phyloP scores from a whole-genome alignment of 2,888 invertebrate genomes.

The Apocheima hispidaria region DNA sequence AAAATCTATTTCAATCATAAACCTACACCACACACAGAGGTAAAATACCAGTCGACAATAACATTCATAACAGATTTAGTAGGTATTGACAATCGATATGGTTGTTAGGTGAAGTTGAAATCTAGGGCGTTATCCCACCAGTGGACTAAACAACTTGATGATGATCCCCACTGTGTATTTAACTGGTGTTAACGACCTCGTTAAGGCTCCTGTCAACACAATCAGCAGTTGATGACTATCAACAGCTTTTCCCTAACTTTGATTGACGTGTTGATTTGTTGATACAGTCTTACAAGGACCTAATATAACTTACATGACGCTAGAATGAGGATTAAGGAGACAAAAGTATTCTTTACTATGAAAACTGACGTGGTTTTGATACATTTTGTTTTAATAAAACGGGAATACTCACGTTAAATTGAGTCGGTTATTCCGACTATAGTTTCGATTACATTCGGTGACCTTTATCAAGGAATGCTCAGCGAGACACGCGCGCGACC shows the following conservation, averaged over 20 bases:
- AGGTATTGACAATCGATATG: not conserved
- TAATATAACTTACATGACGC: not conserved
- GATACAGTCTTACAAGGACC: conserved; percentile 3
- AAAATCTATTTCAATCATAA: no score
- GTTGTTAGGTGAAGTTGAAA: not conserved
- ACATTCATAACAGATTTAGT: no score
- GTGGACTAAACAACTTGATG: not conserved
- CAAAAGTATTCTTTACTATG: no score
- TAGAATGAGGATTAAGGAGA: not conserved
- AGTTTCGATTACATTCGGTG: no score
- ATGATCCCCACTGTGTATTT: conserved; percentile 3
- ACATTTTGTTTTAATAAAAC: no score
- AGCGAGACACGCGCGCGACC: no score
- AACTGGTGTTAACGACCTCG: conserved; percentile 15
- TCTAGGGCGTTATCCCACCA: not conserved
- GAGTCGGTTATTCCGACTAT: no score
- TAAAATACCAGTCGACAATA: no score
- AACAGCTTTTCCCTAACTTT: conserved; percentile 24
- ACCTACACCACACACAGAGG: no score
- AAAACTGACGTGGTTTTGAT: no score
- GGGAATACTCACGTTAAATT: no score
- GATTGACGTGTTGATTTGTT: conserved; percentile 33
- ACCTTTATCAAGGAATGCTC: no score
- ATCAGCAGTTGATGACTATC: conserved; percentile 17
- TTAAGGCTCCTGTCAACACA: conserved; percentile 23